A percentile compares a stretch with the other conserved stretches of the same genome.
Conservation (phyloP, 2,797 vertebrate genomes). For the Danionella dracula region DNA sequence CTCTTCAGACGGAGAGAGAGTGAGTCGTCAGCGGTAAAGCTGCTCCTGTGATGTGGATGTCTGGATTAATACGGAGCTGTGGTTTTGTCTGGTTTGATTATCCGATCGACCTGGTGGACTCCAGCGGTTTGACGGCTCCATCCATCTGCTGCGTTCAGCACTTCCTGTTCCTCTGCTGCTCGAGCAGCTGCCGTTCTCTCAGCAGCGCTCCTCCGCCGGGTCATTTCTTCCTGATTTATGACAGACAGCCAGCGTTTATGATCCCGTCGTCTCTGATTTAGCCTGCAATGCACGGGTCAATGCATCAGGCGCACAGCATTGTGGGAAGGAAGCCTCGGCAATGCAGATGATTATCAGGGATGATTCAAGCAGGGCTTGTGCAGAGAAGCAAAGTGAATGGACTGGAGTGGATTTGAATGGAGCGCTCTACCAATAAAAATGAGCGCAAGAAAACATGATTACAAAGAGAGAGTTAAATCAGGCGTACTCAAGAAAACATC, state of each 20-base stretch:
- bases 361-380: background rate
- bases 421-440: too few relatives aligned
- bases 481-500: too few relatives aligned
- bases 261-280: conserved; percentile 14
- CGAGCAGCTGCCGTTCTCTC: background rate
- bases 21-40: too few relatives aligned
- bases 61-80: too few relatives aligned
- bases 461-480: too few relatives aligned
- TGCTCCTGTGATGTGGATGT: too few relatives aligned
- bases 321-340: background rate
- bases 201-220: background rate
- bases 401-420: too few relatives aligned
- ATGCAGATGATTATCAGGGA: background rate
- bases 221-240: conserved; percentile 9
- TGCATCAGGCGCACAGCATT: background rate
- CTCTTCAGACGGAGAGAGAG: too few relatives aligned
- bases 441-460: too few relatives aligned
- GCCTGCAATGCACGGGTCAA: background rate
- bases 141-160: conserved; percentile 20
- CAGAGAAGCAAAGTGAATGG: too few relatives aligned
- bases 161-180: background rate
- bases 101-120: background rate
- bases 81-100: too few relatives aligned
- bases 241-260: background rate
- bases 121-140: conserved; percentile 2